Evolutionary conservation across 1,140 invertebrate genomes (phyloP).

Genomic region (Lasioglossum baleicum): DNA sequence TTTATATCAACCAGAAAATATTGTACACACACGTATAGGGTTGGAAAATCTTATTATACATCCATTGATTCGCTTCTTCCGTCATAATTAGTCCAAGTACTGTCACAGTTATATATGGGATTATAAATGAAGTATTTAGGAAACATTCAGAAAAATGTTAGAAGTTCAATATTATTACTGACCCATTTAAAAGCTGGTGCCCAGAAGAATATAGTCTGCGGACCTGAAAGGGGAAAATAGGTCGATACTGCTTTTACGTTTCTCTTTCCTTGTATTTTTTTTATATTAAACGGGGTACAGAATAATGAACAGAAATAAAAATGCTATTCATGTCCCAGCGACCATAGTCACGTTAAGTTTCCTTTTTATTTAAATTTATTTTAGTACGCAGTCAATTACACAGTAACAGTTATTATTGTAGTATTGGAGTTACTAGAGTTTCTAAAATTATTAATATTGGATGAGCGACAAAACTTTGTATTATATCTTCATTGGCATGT

Average conservation of each 20-base stretch:
- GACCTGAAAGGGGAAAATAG: slow-evolving; percentile 84
- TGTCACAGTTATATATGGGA: neutral
- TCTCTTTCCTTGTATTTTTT: neutral
- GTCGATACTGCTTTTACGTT: slow-evolving; percentile 19
- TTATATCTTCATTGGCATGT: neutral
- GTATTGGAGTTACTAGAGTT: neutral
- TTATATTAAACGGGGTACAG: neutral
- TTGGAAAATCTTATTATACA: neutral
- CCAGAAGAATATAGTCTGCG: slow-evolving; percentile 98
- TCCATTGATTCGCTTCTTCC: neutral
- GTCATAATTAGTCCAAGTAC: neutral
- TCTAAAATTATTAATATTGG: neutral
- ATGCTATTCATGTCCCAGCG: neutral
- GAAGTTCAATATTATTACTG: slow-evolving; percentile 74
- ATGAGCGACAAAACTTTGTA: neutral
- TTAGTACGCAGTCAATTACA: neutral
- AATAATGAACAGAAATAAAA: neutral
- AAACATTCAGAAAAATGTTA: neutral
- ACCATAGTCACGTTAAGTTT: neutral
- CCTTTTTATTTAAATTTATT: neutral
- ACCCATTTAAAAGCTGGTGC: slow-evolving; percentile 97
- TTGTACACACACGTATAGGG: neutral
- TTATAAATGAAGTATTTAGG: too few species aligned
- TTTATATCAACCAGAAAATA: neutral
- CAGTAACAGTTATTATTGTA: neutral